phyloP scores from a whole-genome alignment of 2,113 vertebrate species.

The human (Homo sapiens) region DNA sequence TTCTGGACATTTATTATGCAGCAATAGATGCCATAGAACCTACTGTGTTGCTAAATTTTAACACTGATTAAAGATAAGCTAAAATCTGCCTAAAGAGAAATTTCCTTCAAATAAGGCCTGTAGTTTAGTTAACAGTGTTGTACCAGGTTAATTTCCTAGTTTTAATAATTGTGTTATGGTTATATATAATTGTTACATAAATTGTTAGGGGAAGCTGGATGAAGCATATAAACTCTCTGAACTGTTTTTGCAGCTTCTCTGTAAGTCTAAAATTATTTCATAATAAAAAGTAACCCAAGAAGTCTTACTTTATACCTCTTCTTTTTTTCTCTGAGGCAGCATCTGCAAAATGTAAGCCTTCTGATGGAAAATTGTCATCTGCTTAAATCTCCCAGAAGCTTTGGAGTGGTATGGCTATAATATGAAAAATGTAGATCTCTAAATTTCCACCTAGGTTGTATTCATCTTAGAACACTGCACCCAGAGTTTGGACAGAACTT shows the following conservation, averaged over 20 bases:
- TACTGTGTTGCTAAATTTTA: background rate
- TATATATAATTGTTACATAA: background rate
- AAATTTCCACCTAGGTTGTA: background rate
- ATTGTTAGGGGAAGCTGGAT: background rate
- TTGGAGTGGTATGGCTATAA: background rate
- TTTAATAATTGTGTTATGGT: background rate
- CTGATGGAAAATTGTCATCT: background rate
- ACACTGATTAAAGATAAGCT: background rate
- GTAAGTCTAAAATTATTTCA: slow-evolving; percentile 13
- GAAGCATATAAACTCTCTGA: slow-evolving; percentile 20
- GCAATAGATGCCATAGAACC: background rate
- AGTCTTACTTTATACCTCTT: background rate
- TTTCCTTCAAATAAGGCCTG: background rate
- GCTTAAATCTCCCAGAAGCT: background rate
- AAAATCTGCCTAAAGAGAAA: background rate
- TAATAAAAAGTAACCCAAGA: background rate
- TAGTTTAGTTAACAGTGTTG: background rate
- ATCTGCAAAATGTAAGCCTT: background rate
- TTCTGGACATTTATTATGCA: background rate
- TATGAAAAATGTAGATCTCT: background rate
- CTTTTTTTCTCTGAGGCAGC: background rate
- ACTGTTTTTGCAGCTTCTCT: background rate
- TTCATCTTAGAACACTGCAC: background rate
- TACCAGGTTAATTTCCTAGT: background rate
- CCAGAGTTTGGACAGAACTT: background rate